These are phyloP conservation scores for Euwallacea similis DNA, from an alignment of 1,140 invertebrate species.

Conservation along the genomic window DNA sequence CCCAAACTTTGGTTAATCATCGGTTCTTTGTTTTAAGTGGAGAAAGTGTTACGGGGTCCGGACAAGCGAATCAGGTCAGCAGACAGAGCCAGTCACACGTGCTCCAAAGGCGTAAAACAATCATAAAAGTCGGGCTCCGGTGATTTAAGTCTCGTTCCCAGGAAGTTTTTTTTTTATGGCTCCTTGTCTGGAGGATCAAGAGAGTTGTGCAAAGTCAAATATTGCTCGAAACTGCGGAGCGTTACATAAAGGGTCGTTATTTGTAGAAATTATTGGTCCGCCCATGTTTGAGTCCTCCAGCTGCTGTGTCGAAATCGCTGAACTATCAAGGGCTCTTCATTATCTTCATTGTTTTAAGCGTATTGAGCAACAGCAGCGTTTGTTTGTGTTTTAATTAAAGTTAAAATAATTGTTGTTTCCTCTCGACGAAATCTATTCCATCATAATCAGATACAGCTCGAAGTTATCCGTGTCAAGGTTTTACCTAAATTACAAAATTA, in stretches of 20 bases:
- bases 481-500: conserved; percentile 33
- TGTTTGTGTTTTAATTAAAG: conserved; percentile 30
- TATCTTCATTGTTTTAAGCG: background rate
- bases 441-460: conserved; percentile 25
- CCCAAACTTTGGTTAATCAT: background rate
- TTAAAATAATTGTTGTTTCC: conserved; percentile 32
- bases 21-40: background rate
- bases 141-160: conserved; percentile 14
- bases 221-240: background rate
- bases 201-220: conserved; percentile 11
- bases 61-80: background rate
- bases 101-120: conserved; percentile 18
- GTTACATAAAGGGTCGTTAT: too few relatives aligned
- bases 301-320: too few relatives aligned
- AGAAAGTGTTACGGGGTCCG: background rate
- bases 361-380: background rate
- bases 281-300: background rate
- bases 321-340: too few relatives aligned
- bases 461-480: conserved; percentile 31
- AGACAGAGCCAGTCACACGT: conserved; percentile 12
- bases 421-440: conserved; percentile 27
- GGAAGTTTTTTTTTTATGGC: conserved; percentile 17
- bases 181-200: conserved; percentile 9
- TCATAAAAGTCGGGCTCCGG: conserved; percentile 9
- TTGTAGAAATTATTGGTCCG: background rate